These are phyloP conservation scores for Lepidostoma basale DNA, from an alignment of 1,140 invertebrate species.

Conservation along the genomic window DNA sequence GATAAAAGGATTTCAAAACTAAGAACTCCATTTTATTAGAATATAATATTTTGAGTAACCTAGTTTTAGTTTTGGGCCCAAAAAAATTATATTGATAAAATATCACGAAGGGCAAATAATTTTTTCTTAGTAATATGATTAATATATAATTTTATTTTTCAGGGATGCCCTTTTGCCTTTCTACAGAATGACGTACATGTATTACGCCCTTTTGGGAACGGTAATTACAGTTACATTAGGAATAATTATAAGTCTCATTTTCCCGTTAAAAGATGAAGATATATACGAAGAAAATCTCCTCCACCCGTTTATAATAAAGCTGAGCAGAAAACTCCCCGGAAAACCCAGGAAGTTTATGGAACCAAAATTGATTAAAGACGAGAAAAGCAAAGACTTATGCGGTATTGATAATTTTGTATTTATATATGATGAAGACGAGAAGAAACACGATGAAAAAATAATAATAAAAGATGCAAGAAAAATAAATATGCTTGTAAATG, in stretches of 20 bases:
- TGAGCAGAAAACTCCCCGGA: conserved; percentile 63
- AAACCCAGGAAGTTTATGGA: conserved; percentile 49
- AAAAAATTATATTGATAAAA: too few species aligned
- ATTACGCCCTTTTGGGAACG: conserved; percentile 74
- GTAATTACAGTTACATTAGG: conserved; percentile 69
- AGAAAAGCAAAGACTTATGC: neutral
- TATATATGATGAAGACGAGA: neutral
- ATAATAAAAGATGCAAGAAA: neutral
- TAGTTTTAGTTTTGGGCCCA: too few species aligned
- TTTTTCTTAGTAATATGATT: too few species aligned
- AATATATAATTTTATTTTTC: conserved; percentile 44
- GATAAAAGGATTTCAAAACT: too few species aligned
- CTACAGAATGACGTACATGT: conserved; percentile 77
- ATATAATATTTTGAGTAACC: too few species aligned
- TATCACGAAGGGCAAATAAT: too few species aligned
- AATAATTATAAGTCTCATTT: conserved; percentile 68
- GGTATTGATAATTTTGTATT: neutral
- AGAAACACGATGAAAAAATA: too few species aligned
- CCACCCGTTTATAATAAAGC: conserved; percentile 66
- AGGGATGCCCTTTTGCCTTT: conserved; percentile 64
- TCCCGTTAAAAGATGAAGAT: conserved; percentile 64
- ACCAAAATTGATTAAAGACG: neutral
- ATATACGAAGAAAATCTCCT: conserved; percentile 70
- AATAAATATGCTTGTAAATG: neutral
- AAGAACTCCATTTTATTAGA: too few species aligned